These are phyloP conservation scores for Ptychadena robeensis DNA, from an alignment of 2,797 vertebrate genomes.

Conservation along the genomic window DNA sequence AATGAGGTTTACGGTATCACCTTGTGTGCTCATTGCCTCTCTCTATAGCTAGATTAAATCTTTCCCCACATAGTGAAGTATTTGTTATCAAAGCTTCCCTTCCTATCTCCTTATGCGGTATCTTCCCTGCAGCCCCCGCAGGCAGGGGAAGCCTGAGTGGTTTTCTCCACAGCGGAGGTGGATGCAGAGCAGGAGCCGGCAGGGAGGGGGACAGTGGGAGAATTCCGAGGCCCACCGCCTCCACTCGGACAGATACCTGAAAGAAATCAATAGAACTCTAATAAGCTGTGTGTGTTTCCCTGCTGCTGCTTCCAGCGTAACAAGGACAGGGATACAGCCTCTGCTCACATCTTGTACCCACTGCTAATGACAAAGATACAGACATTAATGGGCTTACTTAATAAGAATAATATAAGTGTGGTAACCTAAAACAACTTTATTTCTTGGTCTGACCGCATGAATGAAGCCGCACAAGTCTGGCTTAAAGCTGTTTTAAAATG, in stretches of 20 bases:
- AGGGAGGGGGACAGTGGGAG: conserved; percentile 37
- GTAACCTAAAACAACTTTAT: too few relatives aligned
- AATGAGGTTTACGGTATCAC: not conserved
- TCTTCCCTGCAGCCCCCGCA: conserved; percentile 53
- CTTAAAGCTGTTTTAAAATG: too few relatives aligned
- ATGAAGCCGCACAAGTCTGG: too few relatives aligned
- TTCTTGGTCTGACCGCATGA: too few relatives aligned
- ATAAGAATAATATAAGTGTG: too few relatives aligned
- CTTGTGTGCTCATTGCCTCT: not conserved
- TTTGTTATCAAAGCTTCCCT: conserved; percentile 22
- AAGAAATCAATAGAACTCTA: conserved; percentile 37
- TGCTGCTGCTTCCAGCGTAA: conserved; percentile 7
- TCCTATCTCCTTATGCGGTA: conserved; percentile 50
- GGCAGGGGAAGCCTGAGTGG: conserved; percentile 56
- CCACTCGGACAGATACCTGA: conserved; percentile 35
- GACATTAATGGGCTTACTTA: not conserved
- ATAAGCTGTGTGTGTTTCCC: conserved; percentile 26
- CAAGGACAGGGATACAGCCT: not conserved
- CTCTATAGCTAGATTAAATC: conserved; percentile 1
- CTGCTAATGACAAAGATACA: not conserved
- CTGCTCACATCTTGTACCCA: not conserved
- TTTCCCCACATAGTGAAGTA: not conserved
- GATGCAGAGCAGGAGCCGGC: conserved; percentile 17
- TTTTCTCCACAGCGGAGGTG: conserved; percentile 51
- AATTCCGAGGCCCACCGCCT: conserved; percentile 38